Base-by-base conservation (phyloP, 53 echinoderm and acorn worm species). In the Stichopus horrens region DNA sequence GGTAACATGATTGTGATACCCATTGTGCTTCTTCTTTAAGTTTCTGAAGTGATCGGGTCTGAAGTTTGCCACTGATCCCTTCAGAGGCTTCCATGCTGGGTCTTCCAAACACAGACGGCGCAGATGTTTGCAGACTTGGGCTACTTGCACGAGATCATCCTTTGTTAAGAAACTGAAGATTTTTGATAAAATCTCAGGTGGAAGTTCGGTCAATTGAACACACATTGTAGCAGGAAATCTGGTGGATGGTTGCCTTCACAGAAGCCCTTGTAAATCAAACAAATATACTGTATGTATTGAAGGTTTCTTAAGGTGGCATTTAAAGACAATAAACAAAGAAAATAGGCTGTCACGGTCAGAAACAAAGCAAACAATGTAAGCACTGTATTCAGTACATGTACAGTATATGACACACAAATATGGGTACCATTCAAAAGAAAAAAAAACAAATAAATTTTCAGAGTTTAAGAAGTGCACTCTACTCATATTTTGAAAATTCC, bases 181-280 rank as follows among this genome's bases (percentile, higher is more conserved):
- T 67, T 85, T 85, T 22, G 85, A 85, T 52, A 85, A 59, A 59
- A 85, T n/a, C 71, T 85, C 85, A 57, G 66, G 9, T 51, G 85
- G 85, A 11, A 85, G 85, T 16, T 71, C n/a, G 71, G 18, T 18
- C 71, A 71, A 20, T 71, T 71, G 71, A n/a, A 18, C 19, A 18
- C 18, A 71, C 71, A 71, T 71, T 71, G 19, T 71, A 71, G 16
- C 18, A 71, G 18, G 16, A 19, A 71, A 71, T 71, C 71, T 71
- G 71, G 71, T 71, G 2, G 7, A 7, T 18, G 18, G n/a, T 71
- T 71, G 18, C 71, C 19, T 71, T 71, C 7, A 71, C 14, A n/a
- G 19, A 20, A 71, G 71, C 71, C 71, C 71, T 71, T 13, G 7
- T 59, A 71, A 71, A 6, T 9, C 59, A 59, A 13, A 9, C 14